Evolutionary conservation across 2,797 vertebrate genomes (phyloP).

Genomic region (Carapus acus): DNA sequence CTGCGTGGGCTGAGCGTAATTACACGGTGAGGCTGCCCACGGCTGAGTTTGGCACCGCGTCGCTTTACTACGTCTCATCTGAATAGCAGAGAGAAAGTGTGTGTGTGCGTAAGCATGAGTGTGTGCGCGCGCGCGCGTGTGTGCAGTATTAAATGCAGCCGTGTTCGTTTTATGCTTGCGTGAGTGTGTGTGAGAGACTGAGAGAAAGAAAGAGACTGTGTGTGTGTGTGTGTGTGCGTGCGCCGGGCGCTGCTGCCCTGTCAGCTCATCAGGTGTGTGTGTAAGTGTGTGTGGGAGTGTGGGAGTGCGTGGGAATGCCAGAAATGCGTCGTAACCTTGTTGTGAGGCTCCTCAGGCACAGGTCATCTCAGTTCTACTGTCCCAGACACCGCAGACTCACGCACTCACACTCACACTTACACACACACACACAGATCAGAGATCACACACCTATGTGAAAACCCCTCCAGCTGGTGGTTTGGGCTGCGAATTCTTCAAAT

Average conservation of each 20-base stretch:
- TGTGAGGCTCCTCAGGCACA: slow-evolving; percentile 2
- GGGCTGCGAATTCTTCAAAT: slow-evolving; percentile 25
- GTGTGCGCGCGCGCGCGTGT: slow-evolving; percentile 6
- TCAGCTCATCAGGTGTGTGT: slow-evolving; percentile 2
- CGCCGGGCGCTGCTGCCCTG: too few relatives aligned
- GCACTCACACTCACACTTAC: too few relatives aligned
- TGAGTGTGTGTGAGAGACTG: background rate
- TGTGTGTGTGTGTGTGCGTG: too few relatives aligned
- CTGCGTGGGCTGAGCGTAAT: slow-evolving; percentile 60
- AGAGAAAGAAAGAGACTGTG: slow-evolving; percentile 6
- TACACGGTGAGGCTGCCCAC: slow-evolving; percentile 43
- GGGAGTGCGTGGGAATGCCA: slow-evolving; percentile 45
- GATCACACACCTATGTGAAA: slow-evolving; percentile 40
- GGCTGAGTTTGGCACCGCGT: slow-evolving; percentile 40
- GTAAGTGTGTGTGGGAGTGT: slow-evolving; percentile 31
- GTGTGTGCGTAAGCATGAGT: background rate
- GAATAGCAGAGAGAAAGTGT: slow-evolving; percentile 18
- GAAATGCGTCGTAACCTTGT: slow-evolving; percentile 47
- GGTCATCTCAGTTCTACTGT: background rate
- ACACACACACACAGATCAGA: too few relatives aligned
- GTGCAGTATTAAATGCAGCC: too few relatives aligned
- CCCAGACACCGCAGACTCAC: slow-evolving; percentile 1
- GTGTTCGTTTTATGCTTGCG: too few relatives aligned
- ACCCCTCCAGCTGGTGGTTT: slow-evolving; percentile 19
- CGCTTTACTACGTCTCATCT: slow-evolving; percentile 67